Percentiles rank a stretch among this genome's conserved stretches.
These are phyloP conservation scores for Acromyrmex echinatior DNA, from an alignment of 1,140 invertebrate species.

Conservation along the genomic window DNA sequence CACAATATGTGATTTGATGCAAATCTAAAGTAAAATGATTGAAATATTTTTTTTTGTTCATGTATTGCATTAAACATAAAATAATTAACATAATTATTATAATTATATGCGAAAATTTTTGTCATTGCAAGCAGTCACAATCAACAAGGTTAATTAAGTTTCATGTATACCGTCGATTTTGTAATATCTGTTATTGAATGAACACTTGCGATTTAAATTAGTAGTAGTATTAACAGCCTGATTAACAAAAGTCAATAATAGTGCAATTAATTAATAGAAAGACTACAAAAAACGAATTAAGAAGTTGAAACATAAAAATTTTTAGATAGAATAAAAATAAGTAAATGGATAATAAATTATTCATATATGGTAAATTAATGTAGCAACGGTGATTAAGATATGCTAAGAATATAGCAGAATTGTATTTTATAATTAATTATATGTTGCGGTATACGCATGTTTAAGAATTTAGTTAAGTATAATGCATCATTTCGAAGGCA, in stretches of 20 bases:
- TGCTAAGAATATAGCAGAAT: neutral
- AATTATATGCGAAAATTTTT: neutral
- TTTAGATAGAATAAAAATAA: neutral
- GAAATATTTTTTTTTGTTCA: neutral
- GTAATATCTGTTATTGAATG: too few relatives aligned
- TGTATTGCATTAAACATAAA: neutral
- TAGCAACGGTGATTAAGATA: neutral
- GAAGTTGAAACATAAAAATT: neutral
- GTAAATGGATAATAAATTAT: neutral
- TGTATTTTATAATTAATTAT: neutral
- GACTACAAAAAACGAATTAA: neutral
- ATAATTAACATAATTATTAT: neutral
- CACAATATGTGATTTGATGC: neutral
- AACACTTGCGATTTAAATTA: too few relatives aligned
- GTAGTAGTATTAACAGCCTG: too few relatives aligned
- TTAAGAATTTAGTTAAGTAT: neutral
- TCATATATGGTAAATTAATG: neutral
- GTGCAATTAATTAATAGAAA: neutral
- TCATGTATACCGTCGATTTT: too few relatives aligned
- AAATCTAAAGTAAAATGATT: neutral
- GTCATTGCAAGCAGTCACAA: neutral
- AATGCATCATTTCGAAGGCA: neutral
- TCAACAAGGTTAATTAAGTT: too few relatives aligned
- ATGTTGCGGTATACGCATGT: too few relatives aligned
- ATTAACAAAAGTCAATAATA: neutral